Evolutionary conservation across 37 sponge, comb jelly and placozoan genomes (phyloP), one percentile per base, ranked within the genome.

Genomic region (Diacarnus erythraeanus): DNA sequence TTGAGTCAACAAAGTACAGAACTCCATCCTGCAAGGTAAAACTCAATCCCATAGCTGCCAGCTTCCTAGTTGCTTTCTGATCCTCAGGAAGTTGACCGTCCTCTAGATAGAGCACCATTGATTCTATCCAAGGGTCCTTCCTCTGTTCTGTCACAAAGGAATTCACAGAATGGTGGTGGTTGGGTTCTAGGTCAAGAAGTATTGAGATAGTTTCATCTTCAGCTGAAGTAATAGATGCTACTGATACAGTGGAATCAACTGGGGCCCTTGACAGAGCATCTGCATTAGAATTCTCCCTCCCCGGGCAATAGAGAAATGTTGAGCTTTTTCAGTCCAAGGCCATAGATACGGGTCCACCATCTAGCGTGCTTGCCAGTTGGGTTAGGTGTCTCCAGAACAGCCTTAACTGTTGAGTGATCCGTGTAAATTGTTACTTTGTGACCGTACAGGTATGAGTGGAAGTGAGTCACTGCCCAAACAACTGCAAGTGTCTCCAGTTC

Each of bases 321-420:
- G 31, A 86, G 36, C 17, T 12, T 59, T 38, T 42, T 70, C 25
- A 86, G 60, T n/a, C 87, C 87, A 79, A 67, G 79, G 56, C 80
- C 68, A 64, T 56, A 78, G 26, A 86, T 12, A 6, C 12, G 6
- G 51, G 2, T 81, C 87, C 87, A 86, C 80, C 87, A 86, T 5
- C 87, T 42, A 31, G 87, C 80, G 54, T 86, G 80, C 56, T 86
- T 86, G 15, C 87, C 87, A 35, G 39, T 73, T 2, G 63, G 85
- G 40, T 59, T 71, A 20, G 90, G 80, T n/a, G 69, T 40, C 20
- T 70, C 61, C 30, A 88, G 66, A 10, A 88, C 69, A 12, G 84
- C 68, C 75, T 78, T 84, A 1, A 89, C 90, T 37, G 90, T 75
- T 61, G 87, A 73, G 71, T 77, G 86, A 58, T 77, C 79, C 0